These are phyloP conservation scores for Esperia sulphurella DNA, from an alignment of 2,888 invertebrate species.

Conservation along the genomic window DNA sequence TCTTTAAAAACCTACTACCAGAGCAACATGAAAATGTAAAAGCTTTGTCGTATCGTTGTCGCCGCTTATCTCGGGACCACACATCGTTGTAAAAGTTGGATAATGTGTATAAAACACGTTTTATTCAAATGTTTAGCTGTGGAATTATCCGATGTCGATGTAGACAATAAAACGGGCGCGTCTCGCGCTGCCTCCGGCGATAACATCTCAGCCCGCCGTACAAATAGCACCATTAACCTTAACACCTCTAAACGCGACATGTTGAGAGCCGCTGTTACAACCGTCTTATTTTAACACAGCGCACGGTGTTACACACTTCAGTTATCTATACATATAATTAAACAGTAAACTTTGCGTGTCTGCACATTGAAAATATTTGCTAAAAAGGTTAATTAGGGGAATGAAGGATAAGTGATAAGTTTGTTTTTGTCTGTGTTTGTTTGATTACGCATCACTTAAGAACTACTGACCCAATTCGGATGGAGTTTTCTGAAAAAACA, in stretches of 20 bases:
- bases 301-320: too few relatives aligned
- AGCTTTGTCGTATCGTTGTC: background rate
- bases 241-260: constrained; percentile 60
- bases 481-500: too few relatives aligned
- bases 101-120: constrained; percentile 1
- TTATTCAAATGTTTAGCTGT: constrained; percentile 10
- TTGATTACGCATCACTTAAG: too few relatives aligned
- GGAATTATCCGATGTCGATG: constrained; percentile 32
- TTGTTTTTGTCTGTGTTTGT: too few relatives aligned
- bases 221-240: constrained; percentile 73
- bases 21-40: background rate
- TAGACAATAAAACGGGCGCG: constrained; percentile 44
- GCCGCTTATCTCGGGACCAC: background rate
- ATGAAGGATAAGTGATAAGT: too few relatives aligned
- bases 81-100: background rate
- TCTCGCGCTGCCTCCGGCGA: constrained; percentile 42
- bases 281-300: constrained; percentile 16
- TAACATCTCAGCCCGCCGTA: constrained; percentile 52
- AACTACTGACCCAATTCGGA: too few relatives aligned
- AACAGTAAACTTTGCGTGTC: too few relatives aligned
- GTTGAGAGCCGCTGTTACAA: constrained; percentile 37
- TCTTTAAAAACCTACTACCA: background rate
- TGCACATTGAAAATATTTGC: too few relatives aligned
- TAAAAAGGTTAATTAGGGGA: too few relatives aligned
- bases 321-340: too few relatives aligned